These are phyloP conservation scores for Sinonovacula constricta DNA, from an alignment of 1,140 invertebrate species.

Conservation along the genomic window DNA sequence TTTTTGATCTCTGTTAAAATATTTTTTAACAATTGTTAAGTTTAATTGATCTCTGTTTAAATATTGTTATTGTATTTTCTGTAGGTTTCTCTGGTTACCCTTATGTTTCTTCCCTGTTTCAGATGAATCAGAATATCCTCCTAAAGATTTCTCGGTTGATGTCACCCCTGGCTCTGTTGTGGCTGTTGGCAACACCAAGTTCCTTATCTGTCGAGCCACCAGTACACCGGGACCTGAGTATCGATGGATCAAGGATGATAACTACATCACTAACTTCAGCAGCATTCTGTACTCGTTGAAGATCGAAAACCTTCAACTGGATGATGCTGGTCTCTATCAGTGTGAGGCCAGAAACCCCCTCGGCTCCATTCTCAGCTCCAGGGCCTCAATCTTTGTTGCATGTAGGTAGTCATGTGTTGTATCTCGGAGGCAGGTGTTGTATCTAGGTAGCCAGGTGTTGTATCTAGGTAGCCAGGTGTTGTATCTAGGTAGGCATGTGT, in stretches of 20 bases:
- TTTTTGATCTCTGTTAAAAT: too few relatives aligned
- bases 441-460: too few relatives aligned
- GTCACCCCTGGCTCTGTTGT: neutral
- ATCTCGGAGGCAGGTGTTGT: too few relatives aligned
- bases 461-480: too few relatives aligned
- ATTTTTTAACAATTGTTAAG: too few relatives aligned
- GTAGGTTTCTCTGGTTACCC: too few relatives aligned
- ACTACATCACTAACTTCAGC: slow-evolving; percentile 23
- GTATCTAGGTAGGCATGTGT: too few relatives aligned
- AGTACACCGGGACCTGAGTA: slow-evolving; percentile 15
- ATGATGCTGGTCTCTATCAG: slow-evolving; percentile 34
- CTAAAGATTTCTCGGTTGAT: slow-evolving; percentile 6
- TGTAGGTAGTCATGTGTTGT: too few relatives aligned
- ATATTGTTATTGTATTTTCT: too few relatives aligned
- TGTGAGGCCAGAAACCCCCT: slow-evolving; percentile 37
- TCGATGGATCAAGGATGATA: slow-evolving; percentile 40
- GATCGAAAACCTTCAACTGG: neutral
- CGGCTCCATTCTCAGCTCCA: slow-evolving; percentile 31
- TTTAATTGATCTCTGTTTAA: too few relatives aligned
- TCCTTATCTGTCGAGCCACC: slow-evolving; percentile 31
- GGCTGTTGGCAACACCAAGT: slow-evolving; percentile 7
- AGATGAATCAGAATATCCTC: slow-evolving; percentile 32
- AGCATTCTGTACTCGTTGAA: neutral
- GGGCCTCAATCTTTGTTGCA: slow-evolving; percentile 31
- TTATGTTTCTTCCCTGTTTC: too few relatives aligned